Conservation (phyloP, 2,888 invertebrate species). For the Cerastis leucographa region DNA sequence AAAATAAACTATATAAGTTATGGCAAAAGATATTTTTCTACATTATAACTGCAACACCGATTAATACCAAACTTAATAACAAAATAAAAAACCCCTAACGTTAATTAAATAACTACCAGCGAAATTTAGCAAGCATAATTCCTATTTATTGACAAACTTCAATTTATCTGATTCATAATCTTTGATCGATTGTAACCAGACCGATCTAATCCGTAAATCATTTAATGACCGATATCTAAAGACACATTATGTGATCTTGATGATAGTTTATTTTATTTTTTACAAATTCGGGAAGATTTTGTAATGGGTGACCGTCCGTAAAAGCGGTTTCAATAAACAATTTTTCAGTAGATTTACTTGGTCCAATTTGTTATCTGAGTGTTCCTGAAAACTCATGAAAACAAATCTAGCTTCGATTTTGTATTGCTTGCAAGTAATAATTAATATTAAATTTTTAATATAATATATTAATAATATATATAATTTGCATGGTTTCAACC, state of each 20-base stretch:
- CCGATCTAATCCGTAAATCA: constrained; percentile 43
- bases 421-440: background rate
- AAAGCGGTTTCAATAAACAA: background rate
- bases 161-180: constrained; percentile 54
- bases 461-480: too few species aligned
- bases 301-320: background rate
- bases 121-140: constrained; percentile 36
- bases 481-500: background rate
- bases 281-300: background rate
- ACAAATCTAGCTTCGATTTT: background rate
- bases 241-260: constrained; percentile 26
- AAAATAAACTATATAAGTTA: background rate
- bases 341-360: background rate
- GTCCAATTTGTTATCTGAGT: background rate
- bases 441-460: too few species aligned
- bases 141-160: constrained; percentile 51
- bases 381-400: background rate
- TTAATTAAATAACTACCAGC: constrained; percentile 36
- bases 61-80: constrained; percentile 4
- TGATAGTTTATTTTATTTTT: constrained; percentile 28
- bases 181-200: constrained; percentile 38
- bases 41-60: background rate
- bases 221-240: constrained; percentile 44
- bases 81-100: constrained; percentile 6
- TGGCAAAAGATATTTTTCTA: background rate